phyloP scores from a whole-genome alignment of 2,888 invertebrate genomes.

The Nemoura dubitans region DNA sequence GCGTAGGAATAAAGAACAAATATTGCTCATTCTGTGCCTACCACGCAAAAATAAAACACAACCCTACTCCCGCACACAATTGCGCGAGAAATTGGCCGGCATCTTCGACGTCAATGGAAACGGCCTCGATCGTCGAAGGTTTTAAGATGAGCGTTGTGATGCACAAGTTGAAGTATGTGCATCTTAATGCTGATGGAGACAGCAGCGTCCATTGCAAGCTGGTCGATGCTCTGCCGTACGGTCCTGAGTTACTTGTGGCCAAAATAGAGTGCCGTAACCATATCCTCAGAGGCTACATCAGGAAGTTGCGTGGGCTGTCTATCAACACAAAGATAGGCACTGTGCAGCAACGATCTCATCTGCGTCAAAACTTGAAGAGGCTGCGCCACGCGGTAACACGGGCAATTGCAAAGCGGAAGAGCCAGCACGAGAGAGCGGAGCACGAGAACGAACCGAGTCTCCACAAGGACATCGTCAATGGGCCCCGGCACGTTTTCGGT shows the following conservation, averaged over 20 bases:
- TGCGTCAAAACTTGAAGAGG: constrained; percentile 8
- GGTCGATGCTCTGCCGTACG: constrained; percentile 39
- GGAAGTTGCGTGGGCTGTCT: constrained; percentile 34
- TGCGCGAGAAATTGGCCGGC: constrained; percentile 10
- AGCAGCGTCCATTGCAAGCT: constrained; percentile 44
- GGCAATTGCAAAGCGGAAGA: constrained; percentile 26
- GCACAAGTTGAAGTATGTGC: constrained; percentile 42
- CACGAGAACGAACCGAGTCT: neutral
- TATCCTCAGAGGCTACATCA: constrained; percentile 25
- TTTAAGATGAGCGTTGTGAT: constrained; percentile 45
- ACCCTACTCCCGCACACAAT: neutral
- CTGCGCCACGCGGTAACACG: constrained; percentile 40
- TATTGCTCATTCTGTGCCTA: constrained; percentile 43
- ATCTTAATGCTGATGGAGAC: constrained; percentile 41
- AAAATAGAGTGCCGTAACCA: constrained; percentile 43
- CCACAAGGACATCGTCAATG: constrained; percentile 38
- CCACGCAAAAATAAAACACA: neutral
- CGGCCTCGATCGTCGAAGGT: constrained; percentile 45
- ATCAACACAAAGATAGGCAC: constrained; percentile 30
- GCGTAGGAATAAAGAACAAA: constrained; percentile 42
- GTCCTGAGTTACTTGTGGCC: constrained; percentile 23
- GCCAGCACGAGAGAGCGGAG: neutral
- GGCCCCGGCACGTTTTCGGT: constrained; percentile 46
- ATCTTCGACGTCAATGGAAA: constrained; percentile 18
- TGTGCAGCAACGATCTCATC: neutral